Evolutionary conservation across 2,113 vertebrate species (phyloP).

Genomic region (Cinclus cinclus): DNA sequence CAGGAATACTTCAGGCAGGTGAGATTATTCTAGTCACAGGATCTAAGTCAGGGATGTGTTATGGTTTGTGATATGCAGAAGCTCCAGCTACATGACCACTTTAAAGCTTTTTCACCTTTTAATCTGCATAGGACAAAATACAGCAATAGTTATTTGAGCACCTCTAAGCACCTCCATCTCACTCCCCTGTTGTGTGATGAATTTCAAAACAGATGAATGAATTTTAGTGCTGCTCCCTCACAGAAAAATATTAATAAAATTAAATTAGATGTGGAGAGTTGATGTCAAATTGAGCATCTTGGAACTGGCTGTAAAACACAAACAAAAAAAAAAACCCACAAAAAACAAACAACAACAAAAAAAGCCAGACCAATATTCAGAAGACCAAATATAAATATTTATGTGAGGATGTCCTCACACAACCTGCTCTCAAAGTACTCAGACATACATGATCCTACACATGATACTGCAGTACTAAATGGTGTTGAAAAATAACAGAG

Average conservation of each 20-base stretch:
- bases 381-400: not conserved
- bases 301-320: not conserved
- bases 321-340: not conserved
- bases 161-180: not conserved
- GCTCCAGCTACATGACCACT: not conserved
- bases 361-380: not conserved
- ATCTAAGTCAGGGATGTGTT: not conserved
- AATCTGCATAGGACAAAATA: not conserved
- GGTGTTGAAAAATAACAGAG: slow-evolving; percentile 7
- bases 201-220: not conserved
- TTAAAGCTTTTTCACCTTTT: slow-evolving; percentile 32
- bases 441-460: not conserved
- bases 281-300: not conserved
- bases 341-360: not conserved
- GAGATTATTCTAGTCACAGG: not conserved
- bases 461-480: not conserved
- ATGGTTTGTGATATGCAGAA: not conserved
- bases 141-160: not conserved
- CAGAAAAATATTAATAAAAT: not conserved
- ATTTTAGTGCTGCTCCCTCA: not conserved
- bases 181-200: not conserved
- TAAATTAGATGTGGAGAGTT: not conserved
- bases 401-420: not conserved
- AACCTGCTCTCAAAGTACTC: not conserved
- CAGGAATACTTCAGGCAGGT: not conserved